phyloP scores from a whole-genome alignment of 2,113 vertebrate genomes.

The Oriolus oriolus region DNA sequence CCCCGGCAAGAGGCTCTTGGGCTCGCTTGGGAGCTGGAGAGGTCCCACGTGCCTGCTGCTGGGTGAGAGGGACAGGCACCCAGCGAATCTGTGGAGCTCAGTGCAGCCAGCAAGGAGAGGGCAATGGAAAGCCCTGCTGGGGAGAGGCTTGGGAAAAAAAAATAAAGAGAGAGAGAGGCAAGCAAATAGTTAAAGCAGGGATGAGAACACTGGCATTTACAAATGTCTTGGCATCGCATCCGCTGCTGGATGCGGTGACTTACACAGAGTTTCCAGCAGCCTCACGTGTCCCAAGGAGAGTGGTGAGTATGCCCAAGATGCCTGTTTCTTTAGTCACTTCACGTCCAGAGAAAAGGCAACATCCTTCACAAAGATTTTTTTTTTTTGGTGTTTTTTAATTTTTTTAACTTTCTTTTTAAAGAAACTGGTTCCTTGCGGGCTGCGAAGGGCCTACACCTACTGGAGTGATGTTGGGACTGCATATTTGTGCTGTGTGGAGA shows the following conservation, averaged over 20 bases:
- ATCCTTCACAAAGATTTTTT: neutral
- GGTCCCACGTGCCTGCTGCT: no score
- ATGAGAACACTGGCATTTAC: neutral
- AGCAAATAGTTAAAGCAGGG: neutral
- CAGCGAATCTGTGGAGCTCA: neutral
- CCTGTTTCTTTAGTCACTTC: constrained; percentile 39
- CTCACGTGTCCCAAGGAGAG: constrained; percentile 17
- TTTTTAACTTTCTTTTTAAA: neutral
- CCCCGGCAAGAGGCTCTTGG: no score
- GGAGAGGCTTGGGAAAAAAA: neutral
- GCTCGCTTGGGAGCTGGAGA: no score
- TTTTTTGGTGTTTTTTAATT: no score
- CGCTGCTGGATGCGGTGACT: neutral
- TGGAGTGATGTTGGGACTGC: fast-evolving
- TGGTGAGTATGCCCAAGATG: constrained; percentile 5
- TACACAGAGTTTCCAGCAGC: constrained; percentile 38
- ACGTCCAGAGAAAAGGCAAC: neutral
- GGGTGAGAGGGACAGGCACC: neutral
- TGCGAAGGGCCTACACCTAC: neutral
- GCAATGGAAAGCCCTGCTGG: neutral
- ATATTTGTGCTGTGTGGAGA: neutral
- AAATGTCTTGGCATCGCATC: neutral
- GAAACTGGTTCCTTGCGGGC: fast-evolving
- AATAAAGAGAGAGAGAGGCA: neutral
- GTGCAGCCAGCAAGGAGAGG: neutral